Evolutionary conservation across 2,797 vertebrate species (phyloP).

Genomic region (Diceros bicornis): DNA sequence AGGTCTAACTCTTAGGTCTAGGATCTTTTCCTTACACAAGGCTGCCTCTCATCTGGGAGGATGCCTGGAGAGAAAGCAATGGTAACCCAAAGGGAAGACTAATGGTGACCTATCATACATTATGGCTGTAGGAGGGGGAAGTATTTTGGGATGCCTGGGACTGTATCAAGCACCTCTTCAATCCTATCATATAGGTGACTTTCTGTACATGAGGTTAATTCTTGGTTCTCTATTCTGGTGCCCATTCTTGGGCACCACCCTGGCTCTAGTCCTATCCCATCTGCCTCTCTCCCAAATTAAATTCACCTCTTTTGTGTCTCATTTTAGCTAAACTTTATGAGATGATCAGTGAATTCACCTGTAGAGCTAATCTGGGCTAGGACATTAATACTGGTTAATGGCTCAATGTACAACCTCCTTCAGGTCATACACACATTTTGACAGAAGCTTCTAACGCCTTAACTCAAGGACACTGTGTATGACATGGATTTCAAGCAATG

Average conservation of each 20-base stretch:
- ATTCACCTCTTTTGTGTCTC: slow-evolving; percentile 6
- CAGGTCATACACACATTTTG: background rate
- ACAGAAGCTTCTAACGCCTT: slow-evolving; percentile 44
- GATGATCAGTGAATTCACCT: slow-evolving; percentile 26
- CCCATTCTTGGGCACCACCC: background rate
- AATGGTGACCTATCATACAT: background rate
- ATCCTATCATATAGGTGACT: background rate
- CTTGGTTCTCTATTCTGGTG: background rate
- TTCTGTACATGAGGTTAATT: background rate
- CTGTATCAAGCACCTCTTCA: background rate
- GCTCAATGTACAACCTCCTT: background rate
- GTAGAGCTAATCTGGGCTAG: background rate
- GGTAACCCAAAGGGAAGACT: background rate
- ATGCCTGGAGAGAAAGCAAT: background rate
- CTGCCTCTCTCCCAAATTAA: slow-evolving; percentile 38
- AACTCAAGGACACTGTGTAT: background rate
- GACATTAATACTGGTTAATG: background rate
- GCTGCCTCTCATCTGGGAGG: background rate
- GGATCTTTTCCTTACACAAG: background rate
- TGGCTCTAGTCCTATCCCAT: background rate
- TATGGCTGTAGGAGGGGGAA: background rate
- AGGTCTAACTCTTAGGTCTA: background rate
- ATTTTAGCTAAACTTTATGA: background rate
- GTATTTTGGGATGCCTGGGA: background rate
- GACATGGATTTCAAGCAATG: slow-evolving; percentile 37